These are phyloP conservation scores for Lethrus apterus DNA, from an alignment of 1,140 invertebrate species.

Conservation along the genomic window DNA sequence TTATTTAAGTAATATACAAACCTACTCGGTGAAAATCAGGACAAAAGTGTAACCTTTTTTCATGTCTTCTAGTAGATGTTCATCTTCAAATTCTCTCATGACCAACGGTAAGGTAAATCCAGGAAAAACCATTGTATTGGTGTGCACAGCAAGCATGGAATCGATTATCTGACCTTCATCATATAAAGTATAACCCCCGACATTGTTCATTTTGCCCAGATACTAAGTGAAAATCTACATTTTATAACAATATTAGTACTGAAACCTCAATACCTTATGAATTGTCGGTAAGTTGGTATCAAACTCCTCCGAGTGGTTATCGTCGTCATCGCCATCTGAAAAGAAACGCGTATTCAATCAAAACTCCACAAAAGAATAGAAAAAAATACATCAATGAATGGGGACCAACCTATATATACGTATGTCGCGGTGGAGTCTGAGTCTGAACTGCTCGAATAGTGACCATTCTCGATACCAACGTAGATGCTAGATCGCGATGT, in stretches of 20 bases:
- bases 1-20: too few relatives aligned
- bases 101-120: constrained; percentile 38
- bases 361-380: not conserved
- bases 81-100: constrained; percentile 20
- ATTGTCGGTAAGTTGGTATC: constrained; percentile 35
- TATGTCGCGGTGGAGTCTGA: not conserved
- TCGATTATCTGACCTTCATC: constrained; percentile 35
- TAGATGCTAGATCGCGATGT: too few relatives aligned
- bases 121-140: constrained; percentile 39
- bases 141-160: constrained; percentile 32
- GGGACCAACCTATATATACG: not conserved
- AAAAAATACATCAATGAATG: not conserved
- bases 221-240: constrained; percentile 25
- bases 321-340: constrained; percentile 15
- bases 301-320: constrained; percentile 16
- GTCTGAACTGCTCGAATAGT: not conserved
- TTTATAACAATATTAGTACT: constrained; percentile 4
- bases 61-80: constrained; percentile 6
- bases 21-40: constrained; percentile 34
- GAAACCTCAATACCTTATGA: constrained; percentile 28
- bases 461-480: not conserved
- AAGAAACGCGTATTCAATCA: not conserved
- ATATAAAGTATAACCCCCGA: constrained; percentile 36
- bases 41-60: constrained; percentile 17
- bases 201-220: constrained; percentile 36